Percentiles rank a stretch among this genome's conserved stretches.
Evolutionary conservation across 2,113 vertebrate genomes (phyloP).

Genomic region (Myxocyprinus asiaticus): DNA sequence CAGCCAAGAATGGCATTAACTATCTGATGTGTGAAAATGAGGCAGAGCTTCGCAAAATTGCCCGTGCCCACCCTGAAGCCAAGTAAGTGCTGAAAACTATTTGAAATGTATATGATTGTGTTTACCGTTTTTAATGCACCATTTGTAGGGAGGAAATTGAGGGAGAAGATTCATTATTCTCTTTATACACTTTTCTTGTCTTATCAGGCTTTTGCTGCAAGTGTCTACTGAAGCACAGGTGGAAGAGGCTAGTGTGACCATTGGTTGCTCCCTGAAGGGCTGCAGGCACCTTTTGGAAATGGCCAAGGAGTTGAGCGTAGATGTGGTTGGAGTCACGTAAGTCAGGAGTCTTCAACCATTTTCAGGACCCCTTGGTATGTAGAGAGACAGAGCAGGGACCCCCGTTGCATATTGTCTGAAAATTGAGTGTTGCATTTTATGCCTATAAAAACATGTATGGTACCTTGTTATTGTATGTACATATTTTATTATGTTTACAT

Average conservation of each 20-base stretch:
- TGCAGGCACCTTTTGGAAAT: slow-evolving; percentile 93
- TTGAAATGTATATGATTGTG: too few relatives aligned
- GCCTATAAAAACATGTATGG: too few relatives aligned
- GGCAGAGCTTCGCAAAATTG: slow-evolving; percentile 91
- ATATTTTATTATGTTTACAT: too few relatives aligned
- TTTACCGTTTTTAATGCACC: too few relatives aligned
- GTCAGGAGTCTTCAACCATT: slow-evolving; percentile 52
- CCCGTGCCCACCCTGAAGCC: slow-evolving; percentile 86
- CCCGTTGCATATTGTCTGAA: too few relatives aligned
- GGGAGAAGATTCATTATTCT: neutral
- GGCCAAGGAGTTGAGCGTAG: slow-evolving; percentile 87
- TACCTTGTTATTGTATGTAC: too few relatives aligned
- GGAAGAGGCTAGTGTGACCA: slow-evolving; percentile 91
- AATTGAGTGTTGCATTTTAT: too few relatives aligned
- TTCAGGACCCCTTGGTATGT: too few relatives aligned
- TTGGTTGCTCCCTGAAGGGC: slow-evolving; percentile 93
- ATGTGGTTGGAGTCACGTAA: slow-evolving; percentile 91
- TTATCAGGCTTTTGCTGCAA: slow-evolving; percentile 90
- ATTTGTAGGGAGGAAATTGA: too few relatives aligned
- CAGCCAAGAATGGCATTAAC: slow-evolving; percentile 88
- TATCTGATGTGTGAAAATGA: slow-evolving; percentile 92
- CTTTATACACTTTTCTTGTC: neutral
- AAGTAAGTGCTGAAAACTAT: slow-evolving; percentile 78
- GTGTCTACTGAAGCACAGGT: slow-evolving; percentile 89
- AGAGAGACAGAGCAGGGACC: too few relatives aligned